These are phyloP conservation scores for Thyatira batis DNA, from an alignment of 2,888 invertebrate species.

Conservation along the genomic window DNA sequence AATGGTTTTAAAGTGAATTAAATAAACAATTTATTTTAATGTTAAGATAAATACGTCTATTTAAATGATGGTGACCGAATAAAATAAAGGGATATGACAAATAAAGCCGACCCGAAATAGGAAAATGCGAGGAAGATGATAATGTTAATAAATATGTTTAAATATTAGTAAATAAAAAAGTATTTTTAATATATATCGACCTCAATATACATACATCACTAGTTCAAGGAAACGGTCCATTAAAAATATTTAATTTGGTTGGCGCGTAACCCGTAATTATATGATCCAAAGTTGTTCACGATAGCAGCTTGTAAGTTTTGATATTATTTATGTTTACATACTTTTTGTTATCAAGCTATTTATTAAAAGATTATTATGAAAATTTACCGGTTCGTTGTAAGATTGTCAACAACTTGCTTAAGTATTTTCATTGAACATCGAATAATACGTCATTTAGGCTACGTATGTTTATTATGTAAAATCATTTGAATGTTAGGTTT, in stretches of 20 bases:
- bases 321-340: conserved; percentile 5
- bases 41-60: too few relatives aligned
- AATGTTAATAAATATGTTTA: too few relatives aligned
- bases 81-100: too few relatives aligned
- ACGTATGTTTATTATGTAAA: neutral
- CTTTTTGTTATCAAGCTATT: neutral
- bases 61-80: too few relatives aligned
- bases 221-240: conserved; percentile 56
- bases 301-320: conserved; percentile 53
- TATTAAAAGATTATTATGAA: neutral
- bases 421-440: neutral
- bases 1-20: too few relatives aligned
- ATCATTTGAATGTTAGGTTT: neutral
- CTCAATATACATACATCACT: conserved; percentile 49
- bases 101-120: too few relatives aligned
- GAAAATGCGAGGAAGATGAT: too few relatives aligned
- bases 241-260: conserved; percentile 73
- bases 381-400: neutral
- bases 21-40: too few relatives aligned
- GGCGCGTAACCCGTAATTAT: conserved; percentile 66
- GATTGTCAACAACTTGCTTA: conserved; percentile 8
- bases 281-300: conserved; percentile 60
- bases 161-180: too few relatives aligned
- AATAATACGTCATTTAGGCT: neutral
- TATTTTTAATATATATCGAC: neutral